phyloP scores from a whole-genome alignment of 2,797 vertebrate genomes.

The Micrastur ruficollis region DNA sequence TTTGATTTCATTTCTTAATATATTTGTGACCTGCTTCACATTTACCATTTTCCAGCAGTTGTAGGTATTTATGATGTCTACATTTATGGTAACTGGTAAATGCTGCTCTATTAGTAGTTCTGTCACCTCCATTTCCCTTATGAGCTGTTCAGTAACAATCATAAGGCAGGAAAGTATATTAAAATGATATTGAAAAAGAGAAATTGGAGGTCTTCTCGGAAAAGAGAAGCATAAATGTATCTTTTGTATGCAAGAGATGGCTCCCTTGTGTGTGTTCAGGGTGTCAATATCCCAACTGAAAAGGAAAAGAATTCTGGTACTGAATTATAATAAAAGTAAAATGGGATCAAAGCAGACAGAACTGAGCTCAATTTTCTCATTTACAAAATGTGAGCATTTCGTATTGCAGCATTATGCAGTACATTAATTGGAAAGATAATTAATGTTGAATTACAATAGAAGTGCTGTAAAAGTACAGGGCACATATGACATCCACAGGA shows the following conservation, averaged over 20 bases:
- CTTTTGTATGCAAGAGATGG: neutral
- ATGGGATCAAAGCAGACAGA: slow-evolving; percentile 18
- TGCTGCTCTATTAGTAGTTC: neutral
- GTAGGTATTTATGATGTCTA: neutral
- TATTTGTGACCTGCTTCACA: neutral
- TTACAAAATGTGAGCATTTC: slow-evolving; percentile 15
- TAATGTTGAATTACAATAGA: slow-evolving; percentile 27
- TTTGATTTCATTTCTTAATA: neutral
- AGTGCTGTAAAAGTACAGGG: slow-evolving; percentile 1
- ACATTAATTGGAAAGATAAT: slow-evolving; percentile 53
- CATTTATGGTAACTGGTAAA: neutral
- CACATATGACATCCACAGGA: neutral
- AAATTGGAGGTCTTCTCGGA: neutral
- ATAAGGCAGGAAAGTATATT: neutral
- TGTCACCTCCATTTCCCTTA: neutral
- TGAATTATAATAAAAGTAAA: slow-evolving; percentile 8
- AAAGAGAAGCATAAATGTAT: neutral
- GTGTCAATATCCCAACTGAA: neutral
- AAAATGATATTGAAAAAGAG: neutral
- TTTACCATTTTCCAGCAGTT: neutral
- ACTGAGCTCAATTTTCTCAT: slow-evolving; percentile 25
- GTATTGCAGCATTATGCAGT: neutral
- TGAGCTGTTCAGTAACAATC: neutral
- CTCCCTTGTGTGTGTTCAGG: neutral
- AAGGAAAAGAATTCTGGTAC: neutral